Percentiles rank a stretch among this genome's conserved stretches.
These are phyloP conservation scores for Tipula lateralis DNA, from an alignment of 2,888 invertebrate species.

Conservation along the genomic window DNA sequence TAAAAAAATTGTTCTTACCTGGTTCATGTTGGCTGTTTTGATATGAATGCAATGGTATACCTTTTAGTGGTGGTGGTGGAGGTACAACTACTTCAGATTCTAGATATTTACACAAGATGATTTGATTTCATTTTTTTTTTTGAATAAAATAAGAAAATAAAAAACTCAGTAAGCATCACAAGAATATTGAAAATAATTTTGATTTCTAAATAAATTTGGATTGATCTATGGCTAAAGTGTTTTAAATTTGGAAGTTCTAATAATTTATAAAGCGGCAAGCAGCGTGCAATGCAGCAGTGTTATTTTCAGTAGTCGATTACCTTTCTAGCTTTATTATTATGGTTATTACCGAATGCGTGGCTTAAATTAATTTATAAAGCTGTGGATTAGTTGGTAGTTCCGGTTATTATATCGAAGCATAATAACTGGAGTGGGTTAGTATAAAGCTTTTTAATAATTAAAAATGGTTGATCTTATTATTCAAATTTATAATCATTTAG, in stretches of 20 bases:
- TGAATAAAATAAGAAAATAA: neutral
- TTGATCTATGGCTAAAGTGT: neutral
- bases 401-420: too few relatives aligned
- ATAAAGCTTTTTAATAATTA: too few relatives aligned
- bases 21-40: conserved; percentile 51
- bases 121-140: conserved; percentile 12
- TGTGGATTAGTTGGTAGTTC: too few relatives aligned
- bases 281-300: neutral
- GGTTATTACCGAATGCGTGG: neutral
- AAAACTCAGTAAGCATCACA: conserved; percentile 11
- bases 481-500: too few relatives aligned
- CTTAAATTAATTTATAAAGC: neutral
- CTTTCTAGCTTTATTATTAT: neutral
- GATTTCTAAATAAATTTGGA: conserved; percentile 1
- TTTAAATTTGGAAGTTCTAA: neutral
- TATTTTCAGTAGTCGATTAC: neutral
- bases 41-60: conserved; percentile 52
- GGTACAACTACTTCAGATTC: conserved; percentile 55
- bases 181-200: neutral
- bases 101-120: conserved; percentile 42
- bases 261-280: neutral
- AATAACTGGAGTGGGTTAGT: too few relatives aligned
- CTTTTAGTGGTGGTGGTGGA: conserved; percentile 60
- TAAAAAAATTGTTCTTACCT: conserved; percentile 50
- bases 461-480: too few relatives aligned